These are phyloP conservation scores for Scelioninae gen. 1 DNA, from an alignment of 2,888 invertebrate genomes.

Conservation along the genomic window DNA sequence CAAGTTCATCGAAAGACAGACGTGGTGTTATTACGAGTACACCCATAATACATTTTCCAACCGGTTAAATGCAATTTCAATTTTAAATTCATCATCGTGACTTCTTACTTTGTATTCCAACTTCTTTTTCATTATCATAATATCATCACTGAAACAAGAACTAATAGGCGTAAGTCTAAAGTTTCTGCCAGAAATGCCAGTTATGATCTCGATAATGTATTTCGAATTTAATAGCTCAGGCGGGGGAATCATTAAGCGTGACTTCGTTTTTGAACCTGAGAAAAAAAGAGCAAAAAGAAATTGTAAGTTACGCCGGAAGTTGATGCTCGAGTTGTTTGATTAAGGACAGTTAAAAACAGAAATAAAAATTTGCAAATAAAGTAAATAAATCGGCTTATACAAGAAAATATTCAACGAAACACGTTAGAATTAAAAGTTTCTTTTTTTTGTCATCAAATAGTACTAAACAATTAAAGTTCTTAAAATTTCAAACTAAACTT, in stretches of 20 bases:
- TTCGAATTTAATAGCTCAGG: conserved; percentile 24
- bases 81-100: conserved; percentile 53
- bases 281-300: background rate
- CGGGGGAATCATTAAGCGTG: conserved; percentile 8
- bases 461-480: no score
- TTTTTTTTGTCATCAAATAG: no score
- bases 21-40: conserved; percentile 1
- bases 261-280: conserved; percentile 12
- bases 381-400: background rate
- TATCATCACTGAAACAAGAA: conserved; percentile 27
- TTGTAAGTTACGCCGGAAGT: background rate
- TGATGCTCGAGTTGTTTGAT: background rate
- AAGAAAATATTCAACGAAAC: no score
- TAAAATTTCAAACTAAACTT: no score
- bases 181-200: conserved; percentile 29
- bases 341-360: background rate
- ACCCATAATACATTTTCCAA: conserved; percentile 39
- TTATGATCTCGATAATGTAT: conserved; percentile 39
- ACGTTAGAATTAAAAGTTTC: no score
- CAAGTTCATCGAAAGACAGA: conserved; percentile 21
- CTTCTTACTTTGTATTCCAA: conserved; percentile 43
- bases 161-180: conserved; percentile 29
- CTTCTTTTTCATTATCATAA: conserved; percentile 48
- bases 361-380: background rate
- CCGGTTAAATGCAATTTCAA: conserved; percentile 53